phyloP scores from a whole-genome alignment of 2,797 vertebrate species.

The Danio aesculapii region DNA sequence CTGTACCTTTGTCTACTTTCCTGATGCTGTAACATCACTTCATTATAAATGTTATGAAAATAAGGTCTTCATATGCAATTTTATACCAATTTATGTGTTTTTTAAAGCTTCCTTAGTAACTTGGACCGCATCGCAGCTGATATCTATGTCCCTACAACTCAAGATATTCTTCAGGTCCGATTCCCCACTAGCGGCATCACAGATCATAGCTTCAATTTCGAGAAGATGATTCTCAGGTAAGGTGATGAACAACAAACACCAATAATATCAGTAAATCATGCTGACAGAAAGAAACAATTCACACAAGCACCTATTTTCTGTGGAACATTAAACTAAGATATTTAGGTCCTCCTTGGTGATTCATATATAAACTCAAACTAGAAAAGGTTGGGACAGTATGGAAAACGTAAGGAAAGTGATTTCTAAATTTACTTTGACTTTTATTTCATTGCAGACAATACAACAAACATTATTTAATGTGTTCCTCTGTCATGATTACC shows the following conservation, averaged over 20 bases:
- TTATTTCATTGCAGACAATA: no score
- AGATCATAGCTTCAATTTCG: constrained; percentile 93
- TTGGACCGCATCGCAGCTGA: constrained; percentile 89
- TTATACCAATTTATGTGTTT: constrained; percentile 24
- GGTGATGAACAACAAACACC: background rate
- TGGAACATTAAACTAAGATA: background rate
- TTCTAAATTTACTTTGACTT: no score
- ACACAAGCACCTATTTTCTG: background rate
- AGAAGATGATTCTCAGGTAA: constrained; percentile 95
- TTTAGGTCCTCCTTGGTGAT: no score
- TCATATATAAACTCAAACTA: no score
- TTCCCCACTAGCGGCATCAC: constrained; percentile 97
- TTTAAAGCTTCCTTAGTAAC: constrained; percentile 87
- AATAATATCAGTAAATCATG: background rate
- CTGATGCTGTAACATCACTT: no score
- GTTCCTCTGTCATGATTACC: no score
- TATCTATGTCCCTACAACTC: constrained; percentile 92
- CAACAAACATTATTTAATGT: no score
- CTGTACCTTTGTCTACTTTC: background rate
- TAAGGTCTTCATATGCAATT: no score
- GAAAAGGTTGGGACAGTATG: no score
- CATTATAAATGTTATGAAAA: no score
- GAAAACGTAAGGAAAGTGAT: no score
- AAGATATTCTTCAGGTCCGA: constrained; percentile 94
- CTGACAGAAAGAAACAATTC: background rate